phyloP scores from a whole-genome alignment of 2,888 invertebrate species.

The Tanypteryx hageni region DNA sequence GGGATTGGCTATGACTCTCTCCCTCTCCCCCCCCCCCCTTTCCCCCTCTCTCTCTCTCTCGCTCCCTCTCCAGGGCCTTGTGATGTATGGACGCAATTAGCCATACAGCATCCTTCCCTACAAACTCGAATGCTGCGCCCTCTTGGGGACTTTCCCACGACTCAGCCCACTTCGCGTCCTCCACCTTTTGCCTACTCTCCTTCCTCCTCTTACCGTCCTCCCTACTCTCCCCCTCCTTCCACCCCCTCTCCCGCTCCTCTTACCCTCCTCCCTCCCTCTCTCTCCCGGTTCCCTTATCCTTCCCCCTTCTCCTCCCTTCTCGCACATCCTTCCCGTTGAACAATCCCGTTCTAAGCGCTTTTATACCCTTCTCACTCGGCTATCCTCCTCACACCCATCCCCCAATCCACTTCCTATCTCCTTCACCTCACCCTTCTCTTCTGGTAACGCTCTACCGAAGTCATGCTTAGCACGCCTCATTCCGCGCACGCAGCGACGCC shows the following conservation, averaged over 20 bases:
- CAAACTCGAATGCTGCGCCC: neutral
- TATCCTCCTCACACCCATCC: neutral
- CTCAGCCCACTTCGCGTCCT: neutral
- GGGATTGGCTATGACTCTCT: neutral
- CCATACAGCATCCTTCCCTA: conserved; percentile 34
- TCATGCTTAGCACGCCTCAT: neutral
- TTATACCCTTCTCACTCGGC: neutral
- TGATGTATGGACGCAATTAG: conserved; percentile 62
- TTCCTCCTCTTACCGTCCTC: no score
- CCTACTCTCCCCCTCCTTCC: no score
- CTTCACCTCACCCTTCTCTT: neutral
- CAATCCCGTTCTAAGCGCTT: no score
- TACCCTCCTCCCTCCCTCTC: no score
- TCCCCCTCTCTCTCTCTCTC: neutral
- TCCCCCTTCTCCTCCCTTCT: no score
- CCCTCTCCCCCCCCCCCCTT: neutral
- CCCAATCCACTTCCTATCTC: neutral
- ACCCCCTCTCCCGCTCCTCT: no score
- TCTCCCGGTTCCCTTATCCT: no score
- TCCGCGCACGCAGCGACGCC: no score
- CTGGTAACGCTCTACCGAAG: neutral
- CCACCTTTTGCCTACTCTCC: neutral
- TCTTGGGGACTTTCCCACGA: conserved; percentile 43
- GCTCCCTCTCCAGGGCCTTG: neutral
- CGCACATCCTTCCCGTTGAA: no score